Conservation (phyloP, 2,113 vertebrate species). For the Mustela lutreola region DNA sequence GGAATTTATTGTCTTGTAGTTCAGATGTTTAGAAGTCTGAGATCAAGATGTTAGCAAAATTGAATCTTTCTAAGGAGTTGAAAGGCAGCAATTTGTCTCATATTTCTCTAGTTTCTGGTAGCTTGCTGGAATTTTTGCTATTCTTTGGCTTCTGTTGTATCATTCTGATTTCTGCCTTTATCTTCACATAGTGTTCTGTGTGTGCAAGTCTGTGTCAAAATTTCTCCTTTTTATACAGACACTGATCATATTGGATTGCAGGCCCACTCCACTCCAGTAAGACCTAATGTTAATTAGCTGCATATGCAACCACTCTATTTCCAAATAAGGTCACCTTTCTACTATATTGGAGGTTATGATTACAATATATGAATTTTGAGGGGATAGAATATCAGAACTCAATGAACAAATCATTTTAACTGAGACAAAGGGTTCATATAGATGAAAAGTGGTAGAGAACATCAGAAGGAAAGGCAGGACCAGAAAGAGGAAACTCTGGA, state of each 20-base stretch:
- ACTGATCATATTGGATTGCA: not conserved
- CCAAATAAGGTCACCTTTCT: not conserved
- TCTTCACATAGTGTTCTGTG: not conserved
- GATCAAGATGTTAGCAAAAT: not conserved
- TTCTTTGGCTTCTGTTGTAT: not conserved
- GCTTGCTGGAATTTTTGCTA: not conserved
- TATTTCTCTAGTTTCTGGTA: not conserved
- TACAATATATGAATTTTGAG: not conserved
- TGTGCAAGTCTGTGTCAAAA: not conserved
- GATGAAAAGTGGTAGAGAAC: not conserved
- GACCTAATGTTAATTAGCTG: not conserved
- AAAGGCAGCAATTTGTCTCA: not conserved
- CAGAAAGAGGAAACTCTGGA: not conserved
- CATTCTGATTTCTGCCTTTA: not conserved
- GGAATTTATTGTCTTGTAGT: not conserved
- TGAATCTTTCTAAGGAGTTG: not conserved
- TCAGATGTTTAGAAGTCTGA: not conserved
- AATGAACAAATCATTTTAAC: not conserved
- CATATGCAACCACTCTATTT: not conserved
- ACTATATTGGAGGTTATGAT: not conserved
- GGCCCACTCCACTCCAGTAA: not conserved
- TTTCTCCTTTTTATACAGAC: not conserved
- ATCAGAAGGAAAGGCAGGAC: not conserved
- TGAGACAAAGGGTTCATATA: not conserved
- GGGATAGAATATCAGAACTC: not conserved